phyloP scores from a whole-genome alignment of 2,113 vertebrate species.

The Callopanchax toddi region DNA sequence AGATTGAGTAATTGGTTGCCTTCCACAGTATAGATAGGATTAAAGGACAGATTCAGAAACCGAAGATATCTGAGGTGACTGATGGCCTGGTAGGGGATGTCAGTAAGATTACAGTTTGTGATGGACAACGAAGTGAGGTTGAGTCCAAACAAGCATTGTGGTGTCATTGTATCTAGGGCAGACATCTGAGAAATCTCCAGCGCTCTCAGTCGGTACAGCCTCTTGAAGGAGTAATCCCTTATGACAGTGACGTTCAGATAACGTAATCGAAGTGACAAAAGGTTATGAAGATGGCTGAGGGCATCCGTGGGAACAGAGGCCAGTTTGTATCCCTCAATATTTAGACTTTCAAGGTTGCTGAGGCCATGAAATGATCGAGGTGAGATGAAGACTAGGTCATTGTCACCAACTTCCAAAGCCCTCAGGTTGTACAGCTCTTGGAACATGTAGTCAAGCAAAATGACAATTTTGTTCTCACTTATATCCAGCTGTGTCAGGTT shows the following conservation, averaged over 20 bases:
- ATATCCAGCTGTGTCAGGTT: slow-evolving; percentile 98
- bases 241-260: slow-evolving; percentile 93
- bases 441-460: slow-evolving; percentile 98
- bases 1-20: slow-evolving; percentile 93
- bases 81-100: slow-evolving; percentile 92
- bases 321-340: slow-evolving; percentile 94
- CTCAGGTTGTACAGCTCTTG: slow-evolving; percentile 97
- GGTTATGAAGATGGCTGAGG: slow-evolving; percentile 92
- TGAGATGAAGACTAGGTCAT: slow-evolving; percentile 97
- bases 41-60: slow-evolving; percentile 96
- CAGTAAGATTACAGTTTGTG: slow-evolving; percentile 92
- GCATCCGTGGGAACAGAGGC: slow-evolving; percentile 95
- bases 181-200: slow-evolving; percentile 95
- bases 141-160: slow-evolving; percentile 93
- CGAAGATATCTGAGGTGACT: slow-evolving; percentile 94
- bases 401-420: slow-evolving; percentile 96
- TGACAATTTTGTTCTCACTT: slow-evolving; percentile 98
- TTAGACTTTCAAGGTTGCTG: slow-evolving; percentile 93
- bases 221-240: slow-evolving; percentile 95
- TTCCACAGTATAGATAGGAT: slow-evolving; percentile 91
- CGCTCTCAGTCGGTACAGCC: slow-evolving; percentile 91
- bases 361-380: slow-evolving; percentile 95
- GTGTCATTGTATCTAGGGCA: slow-evolving; percentile 91
- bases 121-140: slow-evolving; percentile 95
- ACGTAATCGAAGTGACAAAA: slow-evolving; percentile 89